Percentiles rank a stretch among this genome's conserved stretches.
Conservation (phyloP, 2,113 vertebrate genomes). For the Danionella cerebrum region DNA sequence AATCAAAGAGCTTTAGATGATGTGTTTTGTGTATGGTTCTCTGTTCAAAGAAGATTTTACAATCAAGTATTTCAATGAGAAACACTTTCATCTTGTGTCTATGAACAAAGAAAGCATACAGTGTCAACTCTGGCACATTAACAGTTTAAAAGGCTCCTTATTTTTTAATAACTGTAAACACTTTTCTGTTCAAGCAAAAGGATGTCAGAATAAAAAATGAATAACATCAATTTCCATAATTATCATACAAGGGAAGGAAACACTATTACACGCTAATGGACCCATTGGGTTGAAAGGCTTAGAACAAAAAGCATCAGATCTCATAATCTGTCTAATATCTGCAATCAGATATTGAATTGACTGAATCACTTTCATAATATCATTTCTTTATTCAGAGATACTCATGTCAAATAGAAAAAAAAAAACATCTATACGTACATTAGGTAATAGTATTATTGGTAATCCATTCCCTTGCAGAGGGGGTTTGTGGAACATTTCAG, state of each 20-base stretch:
- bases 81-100: neutral
- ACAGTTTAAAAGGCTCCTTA: slow-evolving; percentile 30
- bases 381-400: too few relatives aligned
- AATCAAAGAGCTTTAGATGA: too few relatives aligned
- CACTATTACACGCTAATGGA: slow-evolving; percentile 33
- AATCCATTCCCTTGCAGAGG: too few relatives aligned
- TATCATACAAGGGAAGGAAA: slow-evolving; percentile 33
- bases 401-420: too few relatives aligned
- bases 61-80: neutral
- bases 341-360: slow-evolving; percentile 13
- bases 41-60: neutral
- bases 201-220: neutral
- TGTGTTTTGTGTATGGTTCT: neutral
- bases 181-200: neutral
- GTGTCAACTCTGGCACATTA: slow-evolving; percentile 7
- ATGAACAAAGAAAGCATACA: neutral
- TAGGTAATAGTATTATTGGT: too few relatives aligned
- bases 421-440: too few relatives aligned
- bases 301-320: slow-evolving; percentile 34
- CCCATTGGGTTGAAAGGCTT: slow-evolving; percentile 30
- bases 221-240: slow-evolving; percentile 38
- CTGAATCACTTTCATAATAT: too few relatives aligned
- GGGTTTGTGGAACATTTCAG: too few relatives aligned
- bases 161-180: slow-evolving; percentile 8
- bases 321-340: slow-evolving; percentile 29